Percentiles rank a stretch among this genome's conserved stretches.
These are phyloP conservation scores for Ornithorhynchus anatinus DNA, from an alignment of 2,113 vertebrate species.

Conservation along the genomic window DNA sequence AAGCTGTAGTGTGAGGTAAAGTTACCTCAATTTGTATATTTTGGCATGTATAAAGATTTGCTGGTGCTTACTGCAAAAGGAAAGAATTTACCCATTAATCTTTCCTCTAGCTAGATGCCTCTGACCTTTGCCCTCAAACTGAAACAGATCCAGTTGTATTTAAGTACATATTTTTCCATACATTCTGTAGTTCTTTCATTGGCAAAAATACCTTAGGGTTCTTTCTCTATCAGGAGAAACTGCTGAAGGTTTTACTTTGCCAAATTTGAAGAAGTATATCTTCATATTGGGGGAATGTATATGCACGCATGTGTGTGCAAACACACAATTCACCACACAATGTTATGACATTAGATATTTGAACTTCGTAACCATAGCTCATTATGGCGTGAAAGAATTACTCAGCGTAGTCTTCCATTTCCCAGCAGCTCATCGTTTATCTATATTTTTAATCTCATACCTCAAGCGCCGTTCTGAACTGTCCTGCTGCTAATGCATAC, in stretches of 20 bases:
- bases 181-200: neutral
- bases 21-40: neutral
- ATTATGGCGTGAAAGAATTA: neutral
- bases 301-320: neutral
- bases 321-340: neutral
- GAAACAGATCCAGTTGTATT: slow-evolving; percentile 2
- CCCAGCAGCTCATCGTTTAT: neutral
- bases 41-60: neutral
- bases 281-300: too few relatives aligned
- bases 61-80: neutral
- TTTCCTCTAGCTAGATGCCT: too few relatives aligned
- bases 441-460: slow-evolving; percentile 37
- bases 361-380: neutral
- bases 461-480: slow-evolving; percentile 67
- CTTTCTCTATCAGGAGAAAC: neutral
- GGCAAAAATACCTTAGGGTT: neutral
- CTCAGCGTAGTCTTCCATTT: neutral
- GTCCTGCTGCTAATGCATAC: slow-evolving; percentile 60
- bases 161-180: neutral
- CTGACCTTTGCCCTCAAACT: slow-evolving; percentile 1
- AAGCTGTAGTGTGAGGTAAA: too few relatives aligned
- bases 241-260: too few relatives aligned
- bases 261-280: too few relatives aligned
- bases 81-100: neutral
- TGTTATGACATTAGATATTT: neutral